A percentile compares a stretch with the other conserved stretches of the same genome.
phyloP scores from a whole-genome alignment of 1,140 invertebrate species.

The Vanessa tameamea region DNA sequence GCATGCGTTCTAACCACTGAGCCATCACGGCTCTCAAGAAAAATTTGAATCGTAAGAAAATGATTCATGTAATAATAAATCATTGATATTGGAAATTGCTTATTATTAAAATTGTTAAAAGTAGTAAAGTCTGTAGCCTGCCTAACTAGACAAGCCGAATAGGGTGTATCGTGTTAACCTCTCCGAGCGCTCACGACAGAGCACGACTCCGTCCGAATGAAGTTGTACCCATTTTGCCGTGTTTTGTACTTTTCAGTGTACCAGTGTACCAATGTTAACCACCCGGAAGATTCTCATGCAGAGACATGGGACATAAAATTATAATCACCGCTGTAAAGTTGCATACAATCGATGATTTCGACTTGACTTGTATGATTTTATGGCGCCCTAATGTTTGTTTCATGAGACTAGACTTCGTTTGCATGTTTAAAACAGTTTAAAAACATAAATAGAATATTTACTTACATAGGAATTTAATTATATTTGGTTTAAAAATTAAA shows the following conservation, averaged over 20 bases:
- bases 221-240: constrained; percentile 40
- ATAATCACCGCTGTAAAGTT: constrained; percentile 25
- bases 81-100: no score
- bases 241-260: constrained; percentile 35
- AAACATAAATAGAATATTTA: no score
- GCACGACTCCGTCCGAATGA: constrained; percentile 46
- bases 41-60: no score
- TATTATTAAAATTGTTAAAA: not conserved
- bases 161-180: constrained; percentile 38
- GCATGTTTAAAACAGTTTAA: no score
- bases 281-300: constrained; percentile 37
- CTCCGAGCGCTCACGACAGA: constrained; percentile 41
- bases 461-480: no score
- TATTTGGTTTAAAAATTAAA: no score
- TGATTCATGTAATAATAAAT: no score
- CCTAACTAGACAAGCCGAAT: constrained; percentile 39
- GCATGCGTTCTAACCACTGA: no score
- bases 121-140: constrained; percentile 28
- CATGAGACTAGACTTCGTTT: not conserved
- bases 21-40: no score
- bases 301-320: constrained; percentile 31
- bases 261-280: constrained; percentile 41
- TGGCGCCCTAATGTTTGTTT: not conserved
- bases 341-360: constrained; percentile 22
- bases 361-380: constrained; percentile 9